phyloP scores from a whole-genome alignment of 2,888 invertebrate genomes.

The Esperia sulphurella region DNA sequence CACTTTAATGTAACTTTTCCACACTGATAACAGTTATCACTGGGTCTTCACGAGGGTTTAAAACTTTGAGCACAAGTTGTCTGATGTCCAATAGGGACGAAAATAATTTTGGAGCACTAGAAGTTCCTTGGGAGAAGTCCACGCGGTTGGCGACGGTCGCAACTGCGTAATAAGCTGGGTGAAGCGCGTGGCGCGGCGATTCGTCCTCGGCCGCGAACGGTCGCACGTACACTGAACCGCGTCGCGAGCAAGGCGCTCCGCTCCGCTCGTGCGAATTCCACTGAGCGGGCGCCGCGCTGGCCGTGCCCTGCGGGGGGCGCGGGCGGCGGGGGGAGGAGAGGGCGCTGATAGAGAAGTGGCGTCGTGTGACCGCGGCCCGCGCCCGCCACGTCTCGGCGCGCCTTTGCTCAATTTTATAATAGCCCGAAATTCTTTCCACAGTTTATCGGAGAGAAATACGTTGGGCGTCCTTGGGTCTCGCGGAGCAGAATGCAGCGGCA shows the following conservation, averaged over 20 bases:
- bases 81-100: constrained; percentile 18
- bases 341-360: constrained; percentile 60
- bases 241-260: constrained; percentile 62
- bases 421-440: constrained; percentile 42
- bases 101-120: constrained; percentile 21
- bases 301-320: constrained; percentile 39
- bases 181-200: constrained; percentile 46
- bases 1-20: constrained; percentile 64
- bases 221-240: constrained; percentile 74
- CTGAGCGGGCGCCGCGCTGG: constrained; percentile 52
- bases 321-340: constrained; percentile 34
- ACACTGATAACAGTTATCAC: constrained; percentile 70
- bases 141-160: constrained; percentile 65
- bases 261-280: constrained; percentile 23
- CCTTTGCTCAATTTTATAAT: constrained; percentile 26
- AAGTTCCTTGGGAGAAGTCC: constrained; percentile 49
- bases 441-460: constrained; percentile 32
- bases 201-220: constrained; percentile 65
- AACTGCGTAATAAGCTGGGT: constrained; percentile 75
- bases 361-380: constrained; percentile 53
- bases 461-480: constrained; percentile 33
- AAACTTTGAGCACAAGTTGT: constrained; percentile 19
- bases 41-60: constrained; percentile 26
- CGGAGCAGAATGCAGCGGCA: constrained; percentile 25
- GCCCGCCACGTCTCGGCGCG: constrained; percentile 21